phyloP scores from a whole-genome alignment of 23 tunicate genomes.

The Halocynthia roretzi region DNA sequence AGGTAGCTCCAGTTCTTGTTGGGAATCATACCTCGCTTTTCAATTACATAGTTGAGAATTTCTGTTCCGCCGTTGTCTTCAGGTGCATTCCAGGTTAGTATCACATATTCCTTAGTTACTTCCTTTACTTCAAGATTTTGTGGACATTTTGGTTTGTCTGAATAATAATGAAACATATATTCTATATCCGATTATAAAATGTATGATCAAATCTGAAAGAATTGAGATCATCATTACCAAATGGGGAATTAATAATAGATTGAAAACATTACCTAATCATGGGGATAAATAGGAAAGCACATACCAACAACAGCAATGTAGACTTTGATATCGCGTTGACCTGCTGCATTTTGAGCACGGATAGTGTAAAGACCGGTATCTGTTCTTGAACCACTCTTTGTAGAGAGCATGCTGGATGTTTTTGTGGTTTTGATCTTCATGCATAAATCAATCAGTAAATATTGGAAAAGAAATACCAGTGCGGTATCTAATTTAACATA shows the following conservation, averaged over 20 bases:
- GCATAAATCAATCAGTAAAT: background rate
- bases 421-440: slow-evolving; percentile 44
- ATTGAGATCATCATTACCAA: no score
- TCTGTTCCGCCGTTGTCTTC: slow-evolving; percentile 87
- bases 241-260: no score
- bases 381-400: slow-evolving; percentile 40
- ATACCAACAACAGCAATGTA: slow-evolving; percentile 52
- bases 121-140: slow-evolving; percentile 63
- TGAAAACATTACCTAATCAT: no score
- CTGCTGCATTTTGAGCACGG: slow-evolving; percentile 71
- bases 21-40: slow-evolving; percentile 40
- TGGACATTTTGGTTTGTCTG: slow-evolving; percentile 79
- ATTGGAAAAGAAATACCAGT: background rate
- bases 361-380: slow-evolving; percentile 82
- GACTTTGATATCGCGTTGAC: slow-evolving; percentile 60
- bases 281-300: background rate
- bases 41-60: slow-evolving; percentile 78
- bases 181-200: no score
- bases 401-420: slow-evolving; percentile 40
- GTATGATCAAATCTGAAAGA: no score
- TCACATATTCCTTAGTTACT: slow-evolving; percentile 73
- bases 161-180: background rate
- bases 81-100: slow-evolving; percentile 76
- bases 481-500: background rate
- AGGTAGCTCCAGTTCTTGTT: background rate